phyloP scores from a whole-genome alignment of 2,888 invertebrate species.

The Hydrotaea cyrtoneurina region DNA sequence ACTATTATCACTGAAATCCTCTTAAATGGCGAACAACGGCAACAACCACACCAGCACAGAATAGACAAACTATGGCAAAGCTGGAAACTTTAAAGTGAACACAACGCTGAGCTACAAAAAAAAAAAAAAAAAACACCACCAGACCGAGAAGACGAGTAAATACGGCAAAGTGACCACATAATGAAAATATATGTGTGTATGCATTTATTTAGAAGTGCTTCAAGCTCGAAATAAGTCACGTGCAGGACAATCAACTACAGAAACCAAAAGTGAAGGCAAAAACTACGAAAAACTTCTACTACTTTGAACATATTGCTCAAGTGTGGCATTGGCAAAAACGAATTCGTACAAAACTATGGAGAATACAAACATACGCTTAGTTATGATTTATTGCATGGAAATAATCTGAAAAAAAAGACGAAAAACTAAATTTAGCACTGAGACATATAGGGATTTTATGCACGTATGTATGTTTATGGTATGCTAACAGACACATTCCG shows the following conservation, averaged over 20 bases:
- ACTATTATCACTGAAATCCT: slow-evolving; percentile 51
- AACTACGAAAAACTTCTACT: slow-evolving; percentile 18
- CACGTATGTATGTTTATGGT: too few species aligned
- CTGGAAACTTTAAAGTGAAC: slow-evolving; percentile 19
- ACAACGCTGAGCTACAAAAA: neutral
- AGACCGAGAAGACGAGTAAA: neutral
- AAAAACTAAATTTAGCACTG: slow-evolving; percentile 11
- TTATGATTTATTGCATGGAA: slow-evolving; percentile 54
- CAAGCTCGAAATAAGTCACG: slow-evolving; percentile 46
- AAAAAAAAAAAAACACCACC: too few species aligned
- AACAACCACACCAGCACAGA: slow-evolving; percentile 1
- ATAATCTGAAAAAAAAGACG: slow-evolving; percentile 22
- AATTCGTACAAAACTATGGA: slow-evolving; percentile 44
- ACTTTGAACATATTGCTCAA: slow-evolving; percentile 25
- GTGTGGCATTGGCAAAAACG: slow-evolving; percentile 7
- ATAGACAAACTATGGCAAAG: slow-evolving; percentile 7
- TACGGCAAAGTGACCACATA: slow-evolving; percentile 36
- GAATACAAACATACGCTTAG: slow-evolving; percentile 41
- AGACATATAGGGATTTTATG: neutral
- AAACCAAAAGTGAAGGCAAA: slow-evolving; percentile 43
- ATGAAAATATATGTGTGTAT: slow-evolving; percentile 22
- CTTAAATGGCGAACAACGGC: slow-evolving; percentile 29
- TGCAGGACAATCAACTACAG: slow-evolving; percentile 54
- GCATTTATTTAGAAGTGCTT: slow-evolving; percentile 12
- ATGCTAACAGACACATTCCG: neutral